Evolutionary conservation across 2,113 vertebrate species (phyloP), one percentile per base, ranked within the genome.

Genomic region (Tetraodon nigroviridis): DNA sequence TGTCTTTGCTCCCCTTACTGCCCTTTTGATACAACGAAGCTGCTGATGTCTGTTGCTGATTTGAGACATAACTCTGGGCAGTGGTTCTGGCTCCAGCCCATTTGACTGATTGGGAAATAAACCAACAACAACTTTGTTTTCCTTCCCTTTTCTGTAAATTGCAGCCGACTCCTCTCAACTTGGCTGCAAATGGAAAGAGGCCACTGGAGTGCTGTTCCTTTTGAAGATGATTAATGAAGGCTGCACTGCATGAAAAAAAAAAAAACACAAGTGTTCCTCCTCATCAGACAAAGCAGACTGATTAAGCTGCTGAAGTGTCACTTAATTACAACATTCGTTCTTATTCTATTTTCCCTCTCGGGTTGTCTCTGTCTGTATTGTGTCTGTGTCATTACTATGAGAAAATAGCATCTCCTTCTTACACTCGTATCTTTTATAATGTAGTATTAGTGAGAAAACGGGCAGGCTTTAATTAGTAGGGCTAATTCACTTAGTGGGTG

Each of bases 221-320:
- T 74, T 68, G 80, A 80, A 69, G 66, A 82, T 89, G 85, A 90
- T 89, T 89, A 87, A 89, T 87, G 86, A 86, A 84, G 74, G 67
- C 71, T 71, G 49, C 71, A 84, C 67, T 70, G 72, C 73, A 75
- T 71, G 24, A 27, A 76, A 83, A 86, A 82, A 80, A 27, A 76
- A 83, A 86, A 82, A 80, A 13, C 66, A 80, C 48, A 80, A 83
- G 78, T 63, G 76, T 71, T 87, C 80, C 75, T 86, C 70, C 77
- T 87, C 87, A 89, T 88, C 86, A 89, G 81, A 84, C 84, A 85
- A 84, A 84, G 60, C 20, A 81, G 74, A 71, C 79, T 86, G 86
- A 89, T 87, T 85, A 87, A 81, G 65, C 67, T 66, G 65, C 76
- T 85, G 61, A 84, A 85, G 78, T 77, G 75, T 62, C 69, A 67